Base-by-base conservation (phyloP, 2,113 vertebrate genomes). In the Dascyllus trimaculatus region DNA sequence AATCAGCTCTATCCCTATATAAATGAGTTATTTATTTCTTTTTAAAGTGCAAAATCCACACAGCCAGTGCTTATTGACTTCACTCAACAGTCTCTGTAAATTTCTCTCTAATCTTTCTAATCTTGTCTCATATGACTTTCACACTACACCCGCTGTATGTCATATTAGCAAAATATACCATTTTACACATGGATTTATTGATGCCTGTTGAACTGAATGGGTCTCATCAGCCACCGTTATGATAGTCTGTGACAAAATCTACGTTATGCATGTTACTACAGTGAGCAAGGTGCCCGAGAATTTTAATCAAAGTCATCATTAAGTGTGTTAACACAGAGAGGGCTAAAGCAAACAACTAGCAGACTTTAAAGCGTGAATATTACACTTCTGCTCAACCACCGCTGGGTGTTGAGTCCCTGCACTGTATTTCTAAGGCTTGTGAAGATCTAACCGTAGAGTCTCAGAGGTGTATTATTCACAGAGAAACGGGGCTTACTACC, bases 401-500 rank as follows among this genome's bases (percentile, higher is more conserved):
- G 13, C 65, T 82, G 79, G 81, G 63, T 43, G 69, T 62, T 52
- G 61, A 80, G 70, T 84, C 84, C 75, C 80, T 79, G 49, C 52
- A n/a, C 66, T 64, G 76, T 67, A 78, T 82, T 84, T 90, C 61
- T 59, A 49, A 60, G 64, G 65, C 78, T 82, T 87, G 73, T 79
- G 73, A 91, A 80, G 82, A 80, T 82, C 73, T 67, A 72, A 77
- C 62, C 68, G 51, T 53, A 1, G 51, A 67, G 69, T 84, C 85
- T 89, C 83, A 51, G 77, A 87, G 81, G 81, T 85, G 76, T 79
- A 81, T 87, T 85, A 84, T 88, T 88, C 88, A 91, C 72, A 87
- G 13, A 80, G 77, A 89, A 88, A 80, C 25, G 59, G 74, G 64
- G 79, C 84, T 73, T 77, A 59, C 75, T 67, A 69, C 67, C 69